Conservation (phyloP, 2,113 vertebrate species). For the Chionomys nivalis region DNA sequence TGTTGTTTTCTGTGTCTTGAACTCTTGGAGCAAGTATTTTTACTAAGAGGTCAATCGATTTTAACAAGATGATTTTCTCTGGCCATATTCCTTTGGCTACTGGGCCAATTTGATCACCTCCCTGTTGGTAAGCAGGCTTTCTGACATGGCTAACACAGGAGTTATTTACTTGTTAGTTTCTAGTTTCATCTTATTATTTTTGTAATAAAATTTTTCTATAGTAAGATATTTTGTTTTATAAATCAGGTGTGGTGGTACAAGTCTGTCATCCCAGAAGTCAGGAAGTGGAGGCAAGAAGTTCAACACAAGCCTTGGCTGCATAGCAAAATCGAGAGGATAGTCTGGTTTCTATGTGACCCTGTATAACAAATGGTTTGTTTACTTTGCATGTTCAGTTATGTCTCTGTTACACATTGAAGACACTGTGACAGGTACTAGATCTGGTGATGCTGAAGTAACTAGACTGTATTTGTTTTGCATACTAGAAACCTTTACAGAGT, state of each 20-base stretch:
- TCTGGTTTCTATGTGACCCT: neutral
- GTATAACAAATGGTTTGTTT: neutral
- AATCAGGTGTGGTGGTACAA: neutral
- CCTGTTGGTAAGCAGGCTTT: neutral
- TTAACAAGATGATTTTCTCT: neutral
- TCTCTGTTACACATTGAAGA: neutral
- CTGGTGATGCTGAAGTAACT: neutral
- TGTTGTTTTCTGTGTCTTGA: neutral
- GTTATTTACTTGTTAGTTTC: neutral
- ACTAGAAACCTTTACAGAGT: neutral
- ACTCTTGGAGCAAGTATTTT: constrained; percentile 7
- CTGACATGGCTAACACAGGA: neutral
- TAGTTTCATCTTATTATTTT: neutral
- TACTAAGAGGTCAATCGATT: neutral
- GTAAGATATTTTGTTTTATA: constrained; percentile 2
- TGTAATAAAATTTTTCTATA: neutral
- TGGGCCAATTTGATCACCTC: neutral
- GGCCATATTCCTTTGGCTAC: neutral
- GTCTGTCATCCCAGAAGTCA: neutral
- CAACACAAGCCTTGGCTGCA: neutral
- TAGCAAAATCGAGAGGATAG: neutral
- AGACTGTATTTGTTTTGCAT: neutral
- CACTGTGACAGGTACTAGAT: neutral
- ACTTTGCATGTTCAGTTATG: neutral
- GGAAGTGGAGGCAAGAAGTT: neutral